phyloP scores from a whole-genome alignment of 2,797 vertebrate species.

The Pyrocephalus nanus region DNA sequence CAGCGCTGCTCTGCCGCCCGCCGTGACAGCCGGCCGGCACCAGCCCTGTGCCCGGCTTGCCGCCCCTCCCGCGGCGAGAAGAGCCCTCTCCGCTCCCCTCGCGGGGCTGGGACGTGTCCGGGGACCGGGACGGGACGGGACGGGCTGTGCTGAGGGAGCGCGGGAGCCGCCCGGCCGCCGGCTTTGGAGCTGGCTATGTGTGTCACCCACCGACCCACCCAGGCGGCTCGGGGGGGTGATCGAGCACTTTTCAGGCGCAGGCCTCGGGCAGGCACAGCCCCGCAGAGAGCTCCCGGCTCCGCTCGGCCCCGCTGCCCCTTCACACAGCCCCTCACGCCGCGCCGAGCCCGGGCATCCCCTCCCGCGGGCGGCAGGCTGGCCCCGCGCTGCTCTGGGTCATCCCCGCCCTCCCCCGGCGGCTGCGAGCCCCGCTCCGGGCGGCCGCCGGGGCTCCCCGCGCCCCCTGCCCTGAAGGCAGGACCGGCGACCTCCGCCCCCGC shows the following conservation, averaged over 20 bases:
- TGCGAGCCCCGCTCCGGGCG: not conserved
- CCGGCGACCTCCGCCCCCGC: not conserved
- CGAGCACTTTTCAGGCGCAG: not conserved
- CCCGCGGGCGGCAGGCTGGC: too few species aligned
- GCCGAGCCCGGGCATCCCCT: not conserved
- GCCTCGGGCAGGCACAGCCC: not conserved
- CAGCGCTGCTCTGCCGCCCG: not conserved
- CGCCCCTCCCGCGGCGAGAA: not conserved
- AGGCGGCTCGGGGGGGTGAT: not conserved
- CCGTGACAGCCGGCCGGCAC: not conserved
- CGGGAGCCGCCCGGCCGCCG: not conserved
- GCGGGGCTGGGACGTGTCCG: not conserved
- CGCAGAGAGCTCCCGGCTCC: not conserved
- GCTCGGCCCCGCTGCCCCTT: not conserved
- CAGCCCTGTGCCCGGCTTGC: not conserved
- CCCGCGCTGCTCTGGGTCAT: not conserved
- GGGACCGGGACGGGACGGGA: not conserved
- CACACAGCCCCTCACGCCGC: not conserved
- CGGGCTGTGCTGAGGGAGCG: not conserved
- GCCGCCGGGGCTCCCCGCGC: not conserved
- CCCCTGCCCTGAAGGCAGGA: not conserved
- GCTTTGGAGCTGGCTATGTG: not conserved
- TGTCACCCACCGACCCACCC: not conserved
- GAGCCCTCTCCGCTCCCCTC: too few species aligned
- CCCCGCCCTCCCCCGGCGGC: not conserved